These are phyloP conservation scores for Mungos mungo DNA, from an alignment of 2,113 vertebrate genomes.

Conservation along the genomic window DNA sequence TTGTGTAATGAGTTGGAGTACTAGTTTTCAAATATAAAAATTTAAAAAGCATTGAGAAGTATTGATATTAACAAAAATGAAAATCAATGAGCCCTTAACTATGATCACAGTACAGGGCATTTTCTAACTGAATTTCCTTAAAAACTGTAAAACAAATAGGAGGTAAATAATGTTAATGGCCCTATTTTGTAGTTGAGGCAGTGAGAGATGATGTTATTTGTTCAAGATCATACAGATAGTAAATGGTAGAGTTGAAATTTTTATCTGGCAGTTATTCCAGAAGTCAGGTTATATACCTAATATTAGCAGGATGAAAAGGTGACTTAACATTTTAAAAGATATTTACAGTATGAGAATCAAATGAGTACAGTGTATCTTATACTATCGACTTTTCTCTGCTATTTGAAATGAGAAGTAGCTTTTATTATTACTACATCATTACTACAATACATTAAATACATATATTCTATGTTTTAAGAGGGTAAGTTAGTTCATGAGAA, in stretches of 20 bases:
- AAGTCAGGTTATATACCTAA: background rate
- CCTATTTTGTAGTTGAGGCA: background rate
- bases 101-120: background rate
- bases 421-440: background rate
- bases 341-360: background rate
- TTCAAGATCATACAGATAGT: background rate
- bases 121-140: background rate
- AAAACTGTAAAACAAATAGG: background rate
- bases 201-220: background rate
- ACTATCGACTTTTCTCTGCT: background rate
- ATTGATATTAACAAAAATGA: background rate
- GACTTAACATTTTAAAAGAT: background rate
- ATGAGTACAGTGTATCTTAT: background rate
- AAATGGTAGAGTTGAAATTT: background rate
- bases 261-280: background rate
- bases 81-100: background rate
- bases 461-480: background rate
- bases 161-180: background rate
- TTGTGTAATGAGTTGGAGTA: background rate
- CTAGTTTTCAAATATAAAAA: constrained; percentile 47
- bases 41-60: background rate
- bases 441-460: background rate
- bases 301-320: background rate
- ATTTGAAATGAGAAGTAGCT: constrained; percentile 23
- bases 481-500: background rate